These are phyloP conservation scores for Pterobdella sp. DNA, from an alignment of 2,888 invertebrate species.

Conservation along the genomic window DNA sequence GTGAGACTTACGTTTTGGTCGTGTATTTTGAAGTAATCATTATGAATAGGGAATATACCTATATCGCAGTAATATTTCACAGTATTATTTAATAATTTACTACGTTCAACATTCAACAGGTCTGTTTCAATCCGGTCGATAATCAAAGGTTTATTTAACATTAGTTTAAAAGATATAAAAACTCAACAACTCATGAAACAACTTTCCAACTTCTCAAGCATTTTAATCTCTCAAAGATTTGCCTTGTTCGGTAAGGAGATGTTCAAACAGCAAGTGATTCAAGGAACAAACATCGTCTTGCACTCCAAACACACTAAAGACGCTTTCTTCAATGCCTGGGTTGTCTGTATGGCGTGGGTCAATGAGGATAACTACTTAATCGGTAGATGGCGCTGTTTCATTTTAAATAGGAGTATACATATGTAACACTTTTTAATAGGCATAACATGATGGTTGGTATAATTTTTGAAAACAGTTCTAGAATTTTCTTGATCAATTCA, in stretches of 20 bases:
- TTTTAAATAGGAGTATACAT: no score
- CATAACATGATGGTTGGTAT: no score
- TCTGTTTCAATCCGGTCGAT: slow-evolving; percentile 22
- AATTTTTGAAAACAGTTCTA: no score
- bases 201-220: slow-evolving; percentile 2
- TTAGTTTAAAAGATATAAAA: not conserved
- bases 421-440: no score
- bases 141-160: slow-evolving; percentile 8
- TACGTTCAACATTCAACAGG: not conserved
- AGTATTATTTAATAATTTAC: not conserved
- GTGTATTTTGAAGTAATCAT: no score
- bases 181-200: not conserved
- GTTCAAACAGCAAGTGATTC: slow-evolving; percentile 6
- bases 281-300: slow-evolving; percentile 14
- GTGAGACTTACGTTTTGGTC: no score
- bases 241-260: slow-evolving; percentile 15
- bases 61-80: not conserved
- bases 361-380: slow-evolving; percentile 17
- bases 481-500: no score
- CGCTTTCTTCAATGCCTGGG: slow-evolving; percentile 20
- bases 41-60: no score
- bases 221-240: no score
- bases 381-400: not conserved
- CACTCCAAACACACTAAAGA: slow-evolving; percentile 19
- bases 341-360: slow-evolving; percentile 24